phyloP scores from a whole-genome alignment of 2,797 vertebrate genomes.

The Dipus sagitta region DNA sequence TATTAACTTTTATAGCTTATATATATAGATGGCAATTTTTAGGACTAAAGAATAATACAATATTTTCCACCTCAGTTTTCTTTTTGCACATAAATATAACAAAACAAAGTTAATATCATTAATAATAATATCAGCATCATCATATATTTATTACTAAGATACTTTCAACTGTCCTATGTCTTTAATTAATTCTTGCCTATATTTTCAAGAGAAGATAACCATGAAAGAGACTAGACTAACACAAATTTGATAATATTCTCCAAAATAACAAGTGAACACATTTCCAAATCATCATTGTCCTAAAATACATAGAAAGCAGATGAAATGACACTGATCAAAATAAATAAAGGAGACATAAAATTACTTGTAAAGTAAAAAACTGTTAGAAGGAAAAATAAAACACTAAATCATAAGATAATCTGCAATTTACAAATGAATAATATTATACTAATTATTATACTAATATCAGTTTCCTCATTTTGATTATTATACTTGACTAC shows the following conservation, averaged over 20 bases:
- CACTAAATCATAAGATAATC: background rate
- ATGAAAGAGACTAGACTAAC: background rate
- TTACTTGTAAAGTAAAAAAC: background rate
- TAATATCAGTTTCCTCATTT: background rate
- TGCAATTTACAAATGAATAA: background rate
- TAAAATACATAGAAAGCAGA: background rate
- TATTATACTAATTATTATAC: background rate
- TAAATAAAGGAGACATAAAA: background rate
- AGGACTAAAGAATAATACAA: background rate
- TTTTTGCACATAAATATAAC: background rate
- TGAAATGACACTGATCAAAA: background rate
- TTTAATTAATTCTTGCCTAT: background rate
- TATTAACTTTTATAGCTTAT: background rate
- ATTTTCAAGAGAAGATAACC: background rate
- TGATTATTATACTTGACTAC: background rate
- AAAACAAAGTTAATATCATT: background rate
- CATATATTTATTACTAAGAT: too few species aligned
- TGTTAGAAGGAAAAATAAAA: background rate
- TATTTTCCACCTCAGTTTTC: background rate
- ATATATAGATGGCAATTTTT: background rate
- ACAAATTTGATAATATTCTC: background rate
- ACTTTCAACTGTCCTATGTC: background rate
- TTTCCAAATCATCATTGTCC: background rate
- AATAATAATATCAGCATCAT: too few species aligned
- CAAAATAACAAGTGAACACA: background rate